Evolutionary conservation across 2,113 vertebrate species (phyloP).

Genomic region (Mola mola): DNA sequence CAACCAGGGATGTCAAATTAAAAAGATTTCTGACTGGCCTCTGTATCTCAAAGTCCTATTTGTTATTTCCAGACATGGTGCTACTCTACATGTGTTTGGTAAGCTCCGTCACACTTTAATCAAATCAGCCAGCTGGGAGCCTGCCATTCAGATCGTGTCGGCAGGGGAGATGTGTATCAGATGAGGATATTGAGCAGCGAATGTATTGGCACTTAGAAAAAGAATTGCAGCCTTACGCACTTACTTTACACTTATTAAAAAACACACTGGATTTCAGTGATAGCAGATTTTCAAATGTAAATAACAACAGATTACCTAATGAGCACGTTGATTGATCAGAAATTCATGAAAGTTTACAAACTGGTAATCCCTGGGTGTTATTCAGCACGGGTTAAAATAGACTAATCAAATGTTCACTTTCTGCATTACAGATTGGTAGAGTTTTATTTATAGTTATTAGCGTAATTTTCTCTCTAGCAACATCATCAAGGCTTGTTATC

Average conservation of each 20-base stretch:
- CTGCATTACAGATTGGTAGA: too few species aligned
- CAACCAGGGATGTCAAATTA: constrained; percentile 36
- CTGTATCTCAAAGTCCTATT: constrained; percentile 35
- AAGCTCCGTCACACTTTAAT: constrained; percentile 61
- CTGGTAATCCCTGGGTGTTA: background rate
- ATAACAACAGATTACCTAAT: too few species aligned
- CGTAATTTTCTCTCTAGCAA: too few species aligned
- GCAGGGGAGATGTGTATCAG: constrained; percentile 39
- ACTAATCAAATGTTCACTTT: too few species aligned
- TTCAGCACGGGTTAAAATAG: too few species aligned
- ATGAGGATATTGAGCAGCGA: constrained; percentile 51
- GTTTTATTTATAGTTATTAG: too few species aligned
- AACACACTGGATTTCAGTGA: too few species aligned
- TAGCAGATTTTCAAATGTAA: too few species aligned
- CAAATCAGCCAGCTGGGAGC: constrained; percentile 58
- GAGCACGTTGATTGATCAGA: constrained; percentile 1
- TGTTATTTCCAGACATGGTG: constrained; percentile 28
- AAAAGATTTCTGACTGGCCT: constrained; percentile 36
- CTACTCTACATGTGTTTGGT: constrained; percentile 42
- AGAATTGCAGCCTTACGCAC: too few species aligned
- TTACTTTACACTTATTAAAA: too few species aligned
- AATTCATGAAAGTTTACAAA: constrained; percentile 3
- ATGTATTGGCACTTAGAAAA: too few species aligned
- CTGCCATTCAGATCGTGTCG: constrained; percentile 37
- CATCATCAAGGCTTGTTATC: too few species aligned